Base-by-base conservation (phyloP, 2,888 invertebrate species). In the Tortrix viridana region DNA sequence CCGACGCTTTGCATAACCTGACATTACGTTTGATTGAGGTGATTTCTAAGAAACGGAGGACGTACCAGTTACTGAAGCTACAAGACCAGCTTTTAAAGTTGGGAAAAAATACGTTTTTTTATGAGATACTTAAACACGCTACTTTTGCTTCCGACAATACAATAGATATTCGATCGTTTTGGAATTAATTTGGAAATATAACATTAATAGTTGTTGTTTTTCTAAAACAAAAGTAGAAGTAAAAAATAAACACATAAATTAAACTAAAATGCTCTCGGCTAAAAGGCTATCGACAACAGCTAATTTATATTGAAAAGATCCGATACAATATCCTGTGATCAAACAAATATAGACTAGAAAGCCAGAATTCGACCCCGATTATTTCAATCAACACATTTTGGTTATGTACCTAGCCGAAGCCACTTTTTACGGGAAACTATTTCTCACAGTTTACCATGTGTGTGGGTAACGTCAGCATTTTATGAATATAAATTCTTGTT, bases 1-100 rank as follows among this genome's bases (percentile, higher is more conserved):
- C 77, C 74, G 75, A 72, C 69, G 77, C 76, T 85, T 85, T 82
- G 82, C 84, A 82, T 82, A 84, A 84, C 80, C 74, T 81, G 83
- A 80, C 81, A 85, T 84, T 84, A 80, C 71, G 49, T 65, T 70
- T 80, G 79, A 81, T 80, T 79, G 79, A 77, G 79, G 80, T 76
- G 69, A 71, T 74, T 69, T 76, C 76, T 76, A 72, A 71, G 59
- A 62, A 69, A 67, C 67, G 53, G 73, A 75, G 74, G 75, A 77
- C 75, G 70, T 67, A 73, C 65, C 47, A 22, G 41, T 58, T 53
- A 18, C 47, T 14, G 52, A 22, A 41, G 41, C 22, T 53, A 19
- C 3, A 19, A 50, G 14, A 50, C 14, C 49, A 37, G 14, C 5
- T 37, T 50, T 16, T 38, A 7, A 37, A n/a, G 12, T 19, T 5